These are phyloP conservation scores for Garra rufa DNA, from an alignment of 2,113 vertebrate species.

Conservation along the genomic window DNA sequence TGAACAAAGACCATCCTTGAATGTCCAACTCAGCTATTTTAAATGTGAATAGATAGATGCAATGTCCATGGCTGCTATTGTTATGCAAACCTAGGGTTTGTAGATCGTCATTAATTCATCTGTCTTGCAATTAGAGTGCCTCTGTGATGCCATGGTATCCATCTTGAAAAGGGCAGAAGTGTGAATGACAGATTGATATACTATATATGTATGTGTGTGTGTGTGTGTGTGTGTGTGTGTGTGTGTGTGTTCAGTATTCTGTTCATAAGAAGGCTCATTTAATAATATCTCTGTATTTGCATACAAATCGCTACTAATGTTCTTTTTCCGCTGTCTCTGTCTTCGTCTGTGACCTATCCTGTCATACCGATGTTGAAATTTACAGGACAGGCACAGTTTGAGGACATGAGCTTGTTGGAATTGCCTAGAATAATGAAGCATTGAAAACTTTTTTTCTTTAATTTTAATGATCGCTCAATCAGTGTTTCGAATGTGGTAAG, in stretches of 20 bases:
- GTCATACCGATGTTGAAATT: neutral
- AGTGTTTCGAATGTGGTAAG: too few species aligned
- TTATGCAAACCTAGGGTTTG: conserved; percentile 23
- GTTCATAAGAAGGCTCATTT: neutral
- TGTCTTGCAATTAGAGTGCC: neutral
- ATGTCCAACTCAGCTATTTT: neutral
- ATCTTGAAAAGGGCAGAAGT: neutral
- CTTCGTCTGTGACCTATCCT: conserved; percentile 14
- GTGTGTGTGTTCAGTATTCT: neutral
- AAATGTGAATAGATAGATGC: conserved; percentile 12
- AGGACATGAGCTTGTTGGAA: neutral
- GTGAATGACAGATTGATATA: neutral
- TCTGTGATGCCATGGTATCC: neutral
- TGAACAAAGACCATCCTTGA: neutral
- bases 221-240: conserved; percentile 8
- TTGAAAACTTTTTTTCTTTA: too few species aligned
- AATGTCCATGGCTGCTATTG: neutral
- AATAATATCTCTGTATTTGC: neutral
- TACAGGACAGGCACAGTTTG: neutral
- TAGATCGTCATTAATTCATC: neutral
- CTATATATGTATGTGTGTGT: neutral
- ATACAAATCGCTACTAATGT: conserved; percentile 5
- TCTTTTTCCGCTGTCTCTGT: neutral
- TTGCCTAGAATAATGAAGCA: neutral
- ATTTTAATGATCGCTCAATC: too few species aligned